Base-by-base conservation (phyloP, 2,888 invertebrate genomes). In the Drosophila crucigera region DNA sequence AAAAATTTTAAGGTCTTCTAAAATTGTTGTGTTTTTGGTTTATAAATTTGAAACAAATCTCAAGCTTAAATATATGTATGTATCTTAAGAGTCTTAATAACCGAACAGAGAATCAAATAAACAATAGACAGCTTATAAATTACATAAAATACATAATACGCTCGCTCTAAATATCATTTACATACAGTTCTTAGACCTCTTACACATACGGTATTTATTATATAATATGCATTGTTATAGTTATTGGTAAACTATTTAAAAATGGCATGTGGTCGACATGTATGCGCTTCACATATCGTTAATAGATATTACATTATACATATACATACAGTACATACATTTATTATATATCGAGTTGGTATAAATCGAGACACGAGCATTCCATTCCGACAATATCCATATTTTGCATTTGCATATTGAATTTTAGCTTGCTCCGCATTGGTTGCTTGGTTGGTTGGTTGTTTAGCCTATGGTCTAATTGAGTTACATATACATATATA, bases 401-500 rank as follows among this genome's bases (percentile, higher is more conserved):
- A 16, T 47, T 47, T 47, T 78, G 59, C 41, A 71, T 70, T 63
- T 68, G 67, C 77, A 76, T 80, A 73, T 80, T 80, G 65, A 68
- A 64, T 67, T 69, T 67, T 62, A 35, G 63, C 49, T 80, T 80
- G 78, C 78, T 78, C 78, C 78, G 70, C 78, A 71, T 76, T 78
- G 61, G 80, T 79, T 78, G 79, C 59, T 73, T 76, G 64, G 77
- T 83, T 79, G 66, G 64, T 78, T 69, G 47, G 30, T 75, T 70
- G 39, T 63, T 80, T 76, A 72, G 75, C 79, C 84, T 83, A 83
- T 62, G 68, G 64, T 85, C 89, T 88, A 89, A 83, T 83, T 82
- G 69, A 88, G 76, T 88, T 88, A 84, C 84, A 88, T 85, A 89
- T 89, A 85, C 84, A 85, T 89, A 85, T 88, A 85, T 88, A 82